These are phyloP conservation scores for Syrista parreyssii DNA, from an alignment of 2,888 invertebrate genomes.

Conservation along the genomic window DNA sequence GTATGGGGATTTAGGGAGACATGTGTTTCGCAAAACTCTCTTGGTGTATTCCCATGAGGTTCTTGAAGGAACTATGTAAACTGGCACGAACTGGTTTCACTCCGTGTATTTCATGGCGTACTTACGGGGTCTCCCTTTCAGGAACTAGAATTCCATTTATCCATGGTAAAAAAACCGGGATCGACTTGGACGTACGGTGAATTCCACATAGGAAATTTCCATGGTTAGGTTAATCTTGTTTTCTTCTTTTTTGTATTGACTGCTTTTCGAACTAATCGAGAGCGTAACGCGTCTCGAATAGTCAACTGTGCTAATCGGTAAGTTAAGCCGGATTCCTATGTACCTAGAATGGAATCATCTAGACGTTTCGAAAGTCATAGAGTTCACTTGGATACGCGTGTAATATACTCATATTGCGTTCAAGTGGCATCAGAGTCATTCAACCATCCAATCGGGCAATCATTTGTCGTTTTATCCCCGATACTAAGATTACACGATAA, in stretches of 20 bases:
- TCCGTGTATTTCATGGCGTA: neutral
- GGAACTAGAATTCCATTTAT: neutral
- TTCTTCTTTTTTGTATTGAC: neutral
- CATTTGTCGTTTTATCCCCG: neutral
- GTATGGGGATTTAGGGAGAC: neutral
- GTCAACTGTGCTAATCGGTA: constrained; percentile 23
- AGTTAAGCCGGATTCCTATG: constrained; percentile 19
- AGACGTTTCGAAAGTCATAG: neutral
- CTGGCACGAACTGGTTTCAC: neutral
- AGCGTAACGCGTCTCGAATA: constrained; percentile 12
- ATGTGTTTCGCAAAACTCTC: neutral
- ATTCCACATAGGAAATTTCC: neutral
- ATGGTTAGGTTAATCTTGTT: neutral
- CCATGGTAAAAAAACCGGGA: neutral
- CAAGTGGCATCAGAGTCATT: neutral
- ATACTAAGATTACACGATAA: neutral
- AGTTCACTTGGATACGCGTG: neutral
- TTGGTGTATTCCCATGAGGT: neutral
- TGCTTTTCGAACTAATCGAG: neutral
- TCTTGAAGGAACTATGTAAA: neutral
- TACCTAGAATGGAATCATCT: neutral
- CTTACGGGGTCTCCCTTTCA: neutral
- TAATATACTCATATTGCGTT: neutral
- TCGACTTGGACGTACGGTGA: neutral
- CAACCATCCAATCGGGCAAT: neutral